Conservation (phyloP, 2,113 vertebrate species). For the Corydoras sp. region DNA sequence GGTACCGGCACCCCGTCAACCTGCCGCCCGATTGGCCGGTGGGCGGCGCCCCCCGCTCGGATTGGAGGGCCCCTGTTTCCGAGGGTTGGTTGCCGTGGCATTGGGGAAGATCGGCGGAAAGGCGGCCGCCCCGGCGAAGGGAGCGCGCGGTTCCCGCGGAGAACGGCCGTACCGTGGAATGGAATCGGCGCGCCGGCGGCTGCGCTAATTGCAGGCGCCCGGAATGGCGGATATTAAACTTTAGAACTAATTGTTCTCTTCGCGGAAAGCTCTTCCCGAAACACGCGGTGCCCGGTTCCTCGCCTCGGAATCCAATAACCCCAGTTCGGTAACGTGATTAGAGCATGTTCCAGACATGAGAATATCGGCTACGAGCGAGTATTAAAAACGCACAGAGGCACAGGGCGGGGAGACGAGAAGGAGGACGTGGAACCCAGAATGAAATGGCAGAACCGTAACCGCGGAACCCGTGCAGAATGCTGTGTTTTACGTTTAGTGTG, state of each 20-base stretch:
- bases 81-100: constrained; percentile 73
- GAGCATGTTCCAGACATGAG: constrained; percentile 2
- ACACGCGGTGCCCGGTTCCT: constrained; percentile 15
- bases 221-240: not conserved
- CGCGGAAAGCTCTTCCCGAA: not conserved
- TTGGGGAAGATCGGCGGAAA: constrained; percentile 70
- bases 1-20: constrained; percentile 22
- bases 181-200: not conserved
- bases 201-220: constrained; percentile 6
- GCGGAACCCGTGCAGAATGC: no score
- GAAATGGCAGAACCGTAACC: no score
- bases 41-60: constrained; percentile 24
- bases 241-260: constrained; percentile 1
- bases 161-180: not conserved
- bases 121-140: constrained; percentile 63
- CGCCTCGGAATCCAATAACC: constrained; percentile 18
- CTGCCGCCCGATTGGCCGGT: constrained; percentile 26
- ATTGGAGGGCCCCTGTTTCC: constrained; percentile 72
- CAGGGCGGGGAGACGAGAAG: no score
- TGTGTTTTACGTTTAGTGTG: no score
- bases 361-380: constrained; percentile 5
- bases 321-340: constrained; percentile 18
- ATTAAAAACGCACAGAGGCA: constrained; percentile 11
- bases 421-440: no score
- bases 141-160: constrained; percentile 53